Evolutionary conservation across 2,113 vertebrate genomes (phyloP).

Genomic region (Elaphurus davidianus): DNA sequence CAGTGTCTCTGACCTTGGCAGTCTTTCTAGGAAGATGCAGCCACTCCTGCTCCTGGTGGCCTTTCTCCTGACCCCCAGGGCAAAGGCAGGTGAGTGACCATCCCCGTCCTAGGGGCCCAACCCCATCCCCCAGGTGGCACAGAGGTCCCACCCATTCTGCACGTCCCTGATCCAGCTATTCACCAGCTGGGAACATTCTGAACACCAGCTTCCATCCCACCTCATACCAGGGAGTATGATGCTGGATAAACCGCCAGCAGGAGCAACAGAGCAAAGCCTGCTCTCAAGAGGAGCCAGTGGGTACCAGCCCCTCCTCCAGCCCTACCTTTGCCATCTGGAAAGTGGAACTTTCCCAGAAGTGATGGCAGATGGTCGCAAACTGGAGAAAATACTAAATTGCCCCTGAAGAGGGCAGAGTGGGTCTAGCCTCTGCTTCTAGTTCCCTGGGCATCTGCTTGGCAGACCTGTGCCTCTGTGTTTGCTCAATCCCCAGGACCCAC

Average conservation of each 20-base stretch:
- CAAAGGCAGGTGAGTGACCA: slow-evolving; percentile 52
- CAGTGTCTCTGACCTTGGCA: neutral
- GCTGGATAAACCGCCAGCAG: neutral
- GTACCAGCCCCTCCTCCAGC: accelerated
- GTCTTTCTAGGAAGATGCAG: slow-evolving; percentile 26
- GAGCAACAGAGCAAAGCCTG: neutral
- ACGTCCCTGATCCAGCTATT: neutral
- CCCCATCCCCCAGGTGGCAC: no score
- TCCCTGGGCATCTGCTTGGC: neutral
- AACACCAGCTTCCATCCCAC: neutral
- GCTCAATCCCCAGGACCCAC: neutral
- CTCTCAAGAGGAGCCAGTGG: neutral
- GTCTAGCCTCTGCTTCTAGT: neutral
- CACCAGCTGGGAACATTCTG: neutral
- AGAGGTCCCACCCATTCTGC: neutral
- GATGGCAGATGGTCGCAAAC: neutral
- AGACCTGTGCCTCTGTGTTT: neutral
- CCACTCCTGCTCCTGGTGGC: neutral
- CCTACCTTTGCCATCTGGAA: neutral
- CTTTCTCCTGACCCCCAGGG: neutral
- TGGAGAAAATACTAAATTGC: neutral
- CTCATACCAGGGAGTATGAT: neutral
- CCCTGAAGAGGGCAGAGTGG: neutral
- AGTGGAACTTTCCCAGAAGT: neutral
- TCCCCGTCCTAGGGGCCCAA: neutral